Conservation (phyloP, 37 sponge, comb jelly and placozoan species). For the Aphrocallistes beatrix region DNA sequence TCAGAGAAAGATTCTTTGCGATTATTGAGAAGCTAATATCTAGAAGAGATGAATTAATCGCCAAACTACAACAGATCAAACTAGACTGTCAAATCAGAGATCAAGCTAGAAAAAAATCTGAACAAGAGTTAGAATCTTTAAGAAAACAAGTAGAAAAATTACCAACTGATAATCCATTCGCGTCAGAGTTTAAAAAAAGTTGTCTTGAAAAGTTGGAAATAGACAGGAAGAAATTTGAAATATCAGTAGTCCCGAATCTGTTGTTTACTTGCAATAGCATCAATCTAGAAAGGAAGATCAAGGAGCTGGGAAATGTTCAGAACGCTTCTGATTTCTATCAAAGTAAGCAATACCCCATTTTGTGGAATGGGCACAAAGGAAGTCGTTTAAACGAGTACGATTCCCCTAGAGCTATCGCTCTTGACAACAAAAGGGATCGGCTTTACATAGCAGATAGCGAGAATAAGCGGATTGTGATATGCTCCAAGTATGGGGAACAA, state of each 20-base stretch:
- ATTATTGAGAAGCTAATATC: background rate
- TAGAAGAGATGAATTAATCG: background rate
- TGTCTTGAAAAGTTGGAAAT: background rate
- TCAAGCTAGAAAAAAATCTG: background rate
- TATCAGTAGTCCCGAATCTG: background rate
- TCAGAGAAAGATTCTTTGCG: background rate
- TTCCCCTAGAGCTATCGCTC: background rate
- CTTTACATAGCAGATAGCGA: background rate
- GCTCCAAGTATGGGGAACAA: background rate
- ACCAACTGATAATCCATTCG: background rate
- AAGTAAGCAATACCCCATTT: background rate
- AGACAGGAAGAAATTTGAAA: background rate
- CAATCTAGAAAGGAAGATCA: background rate
- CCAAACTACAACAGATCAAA: background rate
- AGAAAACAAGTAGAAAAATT: background rate
- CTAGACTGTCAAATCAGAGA: background rate
- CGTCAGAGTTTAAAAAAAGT: background rate
- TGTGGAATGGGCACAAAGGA: background rate
- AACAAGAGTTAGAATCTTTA: background rate
- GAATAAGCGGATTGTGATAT: background rate
- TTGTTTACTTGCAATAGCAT: background rate
- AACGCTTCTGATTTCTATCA: background rate
- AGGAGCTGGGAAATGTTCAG: background rate
- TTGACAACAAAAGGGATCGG: background rate
- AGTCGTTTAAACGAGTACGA: background rate